A percentile compares a stretch with the other conserved stretches of the same genome.
Evolutionary conservation across 2,797 vertebrate species (phyloP).

Genomic region (Notamacropus eugenii): DNA sequence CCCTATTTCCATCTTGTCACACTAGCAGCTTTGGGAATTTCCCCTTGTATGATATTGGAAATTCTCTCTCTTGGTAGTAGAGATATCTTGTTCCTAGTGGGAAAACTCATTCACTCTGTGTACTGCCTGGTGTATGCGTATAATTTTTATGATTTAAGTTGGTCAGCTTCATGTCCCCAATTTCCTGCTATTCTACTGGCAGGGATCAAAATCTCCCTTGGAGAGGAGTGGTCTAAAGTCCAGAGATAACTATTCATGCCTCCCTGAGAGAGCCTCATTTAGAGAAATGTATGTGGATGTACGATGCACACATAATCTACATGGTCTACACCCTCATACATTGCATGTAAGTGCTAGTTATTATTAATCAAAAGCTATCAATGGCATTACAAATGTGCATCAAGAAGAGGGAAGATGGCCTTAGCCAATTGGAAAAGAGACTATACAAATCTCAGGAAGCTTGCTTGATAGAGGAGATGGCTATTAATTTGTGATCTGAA

Average conservation of each 20-base stretch:
- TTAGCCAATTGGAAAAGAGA: not conserved
- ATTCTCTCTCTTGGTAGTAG: not conserved
- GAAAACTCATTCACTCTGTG: not conserved
- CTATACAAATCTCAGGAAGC: not conserved
- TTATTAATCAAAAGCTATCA: not conserved
- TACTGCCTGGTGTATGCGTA: not conserved
- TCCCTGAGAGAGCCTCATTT: not conserved
- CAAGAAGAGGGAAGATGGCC: not conserved
- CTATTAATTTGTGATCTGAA: not conserved
- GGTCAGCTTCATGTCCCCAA: too few relatives aligned
- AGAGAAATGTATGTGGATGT: not conserved
- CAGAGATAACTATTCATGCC: too few relatives aligned
- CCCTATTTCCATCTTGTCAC: too few relatives aligned
- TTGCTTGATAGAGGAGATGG: not conserved
- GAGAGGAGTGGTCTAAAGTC: not conserved
- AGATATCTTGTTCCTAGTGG: not conserved
- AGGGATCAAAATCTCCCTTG: not conserved
- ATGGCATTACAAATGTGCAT: not conserved
- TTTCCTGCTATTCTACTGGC: too few relatives aligned
- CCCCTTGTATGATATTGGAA: not conserved
- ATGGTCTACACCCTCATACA: not conserved
- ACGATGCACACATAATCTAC: not conserved
- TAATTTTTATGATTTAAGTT: not conserved
- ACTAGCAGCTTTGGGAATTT: not conserved
- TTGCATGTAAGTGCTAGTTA: not conserved